Base-by-base conservation (phyloP, 2,797 vertebrate genomes). In the Melanotaenia parkinsoni region DNA sequence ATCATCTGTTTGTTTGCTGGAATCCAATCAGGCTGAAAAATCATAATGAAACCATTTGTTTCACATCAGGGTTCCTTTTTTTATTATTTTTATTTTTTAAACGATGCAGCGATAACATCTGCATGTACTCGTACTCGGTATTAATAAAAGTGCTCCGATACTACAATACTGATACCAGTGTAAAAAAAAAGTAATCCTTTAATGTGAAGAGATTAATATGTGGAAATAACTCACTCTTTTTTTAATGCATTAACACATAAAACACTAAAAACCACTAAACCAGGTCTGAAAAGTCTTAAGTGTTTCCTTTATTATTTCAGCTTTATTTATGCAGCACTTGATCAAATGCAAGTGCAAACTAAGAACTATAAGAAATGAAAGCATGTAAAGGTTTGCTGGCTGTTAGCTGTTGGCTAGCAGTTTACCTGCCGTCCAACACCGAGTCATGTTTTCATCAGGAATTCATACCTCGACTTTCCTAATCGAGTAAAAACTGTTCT, bases 1-100 rank as follows among this genome's bases (percentile, higher is more conserved):
- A 47, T 72, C 64, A 57, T 66, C 63, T 79, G 64, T 62, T 81
- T 72, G 35, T 87, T 74, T 83, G 26, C 45, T 35, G 40, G 10
- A 70, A 58, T 37, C 47, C 77, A 43, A 63, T 70, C 16, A 20
- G 10, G 32, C 22, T 40, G 7, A 70, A 58, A 69, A 58, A 47
- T 38, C 73, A 53, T 11, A 11, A 62, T 33, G 30, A 62, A 61
- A n/a, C 5, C n/a, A 59, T 70, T n/a, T 67, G 37, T 62, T 63
- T 43, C 43, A 70, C 33, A 59, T 38, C 45, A 59, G 24, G 14
- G 18, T 20, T 45, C 18, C 43, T 1, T n/a, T 10, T 50, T 50
- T 9, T 6, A 9, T 8, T n/a, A 5, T 8, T 50, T n/a, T n/a
- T n/a, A 47, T 47, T 47, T 50, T 20, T 50, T 50, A n/a, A 47